Evolutionary conservation across 2,797 vertebrate species (phyloP).

Genomic region (Danio albolineatus): DNA sequence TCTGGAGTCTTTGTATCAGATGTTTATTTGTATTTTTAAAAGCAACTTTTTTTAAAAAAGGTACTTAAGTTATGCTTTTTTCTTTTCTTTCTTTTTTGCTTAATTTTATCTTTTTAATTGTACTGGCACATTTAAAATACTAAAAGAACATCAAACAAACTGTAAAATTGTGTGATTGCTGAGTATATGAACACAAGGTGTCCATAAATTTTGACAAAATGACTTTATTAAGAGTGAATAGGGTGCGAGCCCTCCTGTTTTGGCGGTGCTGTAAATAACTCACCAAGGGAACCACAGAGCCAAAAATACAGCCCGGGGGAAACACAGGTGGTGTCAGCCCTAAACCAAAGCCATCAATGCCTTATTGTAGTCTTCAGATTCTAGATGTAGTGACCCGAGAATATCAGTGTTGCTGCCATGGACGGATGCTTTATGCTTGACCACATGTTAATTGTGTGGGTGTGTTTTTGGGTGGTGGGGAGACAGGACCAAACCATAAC

Average conservation of each 20-base stretch:
- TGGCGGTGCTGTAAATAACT: constrained; percentile 40
- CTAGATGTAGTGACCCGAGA: neutral
- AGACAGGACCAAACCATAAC: neutral
- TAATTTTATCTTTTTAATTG: neutral
- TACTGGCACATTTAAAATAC: neutral
- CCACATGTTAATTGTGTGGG: neutral
- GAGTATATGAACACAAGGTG: neutral
- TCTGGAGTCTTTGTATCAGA: neutral
- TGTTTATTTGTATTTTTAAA: neutral
- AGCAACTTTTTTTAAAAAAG: neutral
- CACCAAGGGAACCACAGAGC: constrained; percentile 15
- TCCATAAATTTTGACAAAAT: neutral
- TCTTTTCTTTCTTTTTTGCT: neutral
- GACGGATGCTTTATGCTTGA: neutral
- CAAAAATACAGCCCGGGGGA: constrained; percentile 46
- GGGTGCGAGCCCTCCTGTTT: constrained; percentile 8
- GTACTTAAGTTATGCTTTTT: neutral
- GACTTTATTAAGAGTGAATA: constrained; percentile 26
- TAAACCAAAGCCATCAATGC: constrained; percentile 37
- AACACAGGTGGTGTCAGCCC: constrained; percentile 35
- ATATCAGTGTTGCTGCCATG: neutral
- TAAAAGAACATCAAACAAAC: neutral
- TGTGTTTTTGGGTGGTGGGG: too few relatives aligned
- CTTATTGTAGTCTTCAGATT: constrained; percentile 20
- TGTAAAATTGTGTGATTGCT: neutral